Percentiles rank a stretch among this genome's conserved stretches.
Evolutionary conservation across 2,888 invertebrate species (phyloP).

Genomic region (Caenorhabditis afra): DNA sequence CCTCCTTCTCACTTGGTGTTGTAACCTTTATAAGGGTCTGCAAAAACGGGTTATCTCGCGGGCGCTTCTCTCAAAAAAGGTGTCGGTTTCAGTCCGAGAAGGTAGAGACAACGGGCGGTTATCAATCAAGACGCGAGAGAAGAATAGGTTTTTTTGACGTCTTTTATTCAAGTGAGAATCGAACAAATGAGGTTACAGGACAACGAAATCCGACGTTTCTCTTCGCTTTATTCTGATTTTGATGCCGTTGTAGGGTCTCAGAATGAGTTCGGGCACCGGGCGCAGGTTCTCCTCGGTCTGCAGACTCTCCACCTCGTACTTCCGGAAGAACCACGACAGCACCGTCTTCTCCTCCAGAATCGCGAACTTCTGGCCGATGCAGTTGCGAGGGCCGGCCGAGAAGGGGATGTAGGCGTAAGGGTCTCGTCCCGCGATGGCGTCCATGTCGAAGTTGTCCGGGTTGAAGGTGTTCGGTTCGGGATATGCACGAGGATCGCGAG

Average conservation of each 20-base stretch:
- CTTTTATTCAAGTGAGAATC: constrained; percentile 1
- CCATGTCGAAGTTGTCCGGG: constrained; percentile 81
- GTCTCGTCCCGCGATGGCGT: constrained; percentile 74
- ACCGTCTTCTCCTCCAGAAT: constrained; percentile 81
- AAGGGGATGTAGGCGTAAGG: constrained; percentile 78
- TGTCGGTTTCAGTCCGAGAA: constrained; percentile 54
- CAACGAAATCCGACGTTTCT: constrained; percentile 33
- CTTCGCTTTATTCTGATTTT: constrained; percentile 43
- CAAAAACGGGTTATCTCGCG: constrained; percentile 48
- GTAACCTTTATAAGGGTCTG: constrained; percentile 53
- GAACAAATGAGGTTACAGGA: constrained; percentile 4
- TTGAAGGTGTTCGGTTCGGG: constrained; percentile 81
- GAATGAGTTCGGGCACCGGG: constrained; percentile 52
- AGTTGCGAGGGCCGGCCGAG: constrained; percentile 77
- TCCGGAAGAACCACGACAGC: constrained; percentile 53
- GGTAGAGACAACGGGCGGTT: constrained; percentile 12
- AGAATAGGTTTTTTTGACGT: constrained; percentile 8
- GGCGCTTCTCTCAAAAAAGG: constrained; percentile 20
- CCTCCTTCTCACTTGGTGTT: constrained; percentile 25
- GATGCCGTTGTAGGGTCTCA: constrained; percentile 52
- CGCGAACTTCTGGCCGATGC: constrained; percentile 82
- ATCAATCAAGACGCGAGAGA: constrained; percentile 29
- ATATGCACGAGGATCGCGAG: constrained; percentile 77
- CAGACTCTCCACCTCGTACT: constrained; percentile 41
- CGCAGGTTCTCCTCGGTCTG: constrained; percentile 47